Evolutionary conservation across 2,888 invertebrate genomes (phyloP).

Genomic region (Galerucella calmariensis): DNA sequence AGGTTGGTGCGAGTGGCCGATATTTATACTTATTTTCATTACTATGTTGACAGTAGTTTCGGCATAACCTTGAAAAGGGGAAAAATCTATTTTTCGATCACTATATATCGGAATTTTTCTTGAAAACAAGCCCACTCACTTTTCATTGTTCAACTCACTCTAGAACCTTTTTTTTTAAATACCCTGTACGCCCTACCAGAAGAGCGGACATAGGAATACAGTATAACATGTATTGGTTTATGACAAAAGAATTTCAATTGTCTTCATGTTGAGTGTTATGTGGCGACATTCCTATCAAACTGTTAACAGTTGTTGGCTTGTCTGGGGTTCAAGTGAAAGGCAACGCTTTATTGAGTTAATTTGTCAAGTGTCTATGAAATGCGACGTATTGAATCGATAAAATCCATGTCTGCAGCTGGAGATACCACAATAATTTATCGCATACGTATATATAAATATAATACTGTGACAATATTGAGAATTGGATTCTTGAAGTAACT

Average conservation of each 20-base stretch:
- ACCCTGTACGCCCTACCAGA: too few relatives aligned
- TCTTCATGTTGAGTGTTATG: background rate
- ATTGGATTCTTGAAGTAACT: background rate
- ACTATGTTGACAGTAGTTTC: too few relatives aligned
- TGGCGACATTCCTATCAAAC: background rate
- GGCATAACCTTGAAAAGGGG: too few relatives aligned
- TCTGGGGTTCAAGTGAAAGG: background rate
- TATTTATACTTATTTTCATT: too few relatives aligned
- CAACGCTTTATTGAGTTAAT: background rate
- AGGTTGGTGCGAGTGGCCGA: too few relatives aligned
- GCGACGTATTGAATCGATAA: background rate
- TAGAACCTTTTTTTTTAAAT: too few relatives aligned
- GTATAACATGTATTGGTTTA: background rate
- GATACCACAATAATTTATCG: background rate
- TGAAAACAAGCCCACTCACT: too few relatives aligned
- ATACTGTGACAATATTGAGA: background rate
- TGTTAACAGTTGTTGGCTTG: slow-evolving; percentile 4
- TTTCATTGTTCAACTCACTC: too few relatives aligned
- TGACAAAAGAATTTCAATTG: background rate
- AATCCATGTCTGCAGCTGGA: background rate
- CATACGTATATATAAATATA: background rate
- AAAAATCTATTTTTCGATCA: too few relatives aligned
- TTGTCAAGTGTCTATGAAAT: background rate
- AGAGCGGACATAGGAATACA: too few relatives aligned
- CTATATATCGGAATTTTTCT: too few relatives aligned